Evolutionary conservation across 2,113 vertebrate genomes (phyloP).

Genomic region (Entomyzon cyanotis): DNA sequence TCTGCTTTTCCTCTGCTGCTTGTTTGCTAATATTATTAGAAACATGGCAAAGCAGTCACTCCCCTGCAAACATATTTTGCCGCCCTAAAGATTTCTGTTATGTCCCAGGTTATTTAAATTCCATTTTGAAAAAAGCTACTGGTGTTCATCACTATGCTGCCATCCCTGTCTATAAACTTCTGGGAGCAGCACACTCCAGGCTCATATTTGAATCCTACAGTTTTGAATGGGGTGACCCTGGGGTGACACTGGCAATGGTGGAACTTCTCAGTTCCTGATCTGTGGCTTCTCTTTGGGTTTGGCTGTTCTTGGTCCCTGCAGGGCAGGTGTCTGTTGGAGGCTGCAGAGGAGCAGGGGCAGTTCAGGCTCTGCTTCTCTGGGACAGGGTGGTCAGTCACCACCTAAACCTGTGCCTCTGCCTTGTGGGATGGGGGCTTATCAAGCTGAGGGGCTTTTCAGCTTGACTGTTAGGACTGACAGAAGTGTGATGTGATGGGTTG

Average conservation of each 20-base stretch:
- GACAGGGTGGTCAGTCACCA: background rate
- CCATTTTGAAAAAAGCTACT: background rate
- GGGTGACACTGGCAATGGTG: background rate
- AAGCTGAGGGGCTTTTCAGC: background rate
- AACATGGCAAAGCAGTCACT: background rate
- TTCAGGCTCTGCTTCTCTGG: background rate
- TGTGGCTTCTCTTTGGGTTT: rapidly evolving
- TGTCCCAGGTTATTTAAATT: background rate
- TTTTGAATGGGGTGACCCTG: no score
- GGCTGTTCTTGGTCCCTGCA: background rate
- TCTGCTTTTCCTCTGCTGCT: background rate
- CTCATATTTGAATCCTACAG: background rate
- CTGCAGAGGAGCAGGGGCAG: background rate
- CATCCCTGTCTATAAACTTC: background rate
- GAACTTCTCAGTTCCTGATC: background rate
- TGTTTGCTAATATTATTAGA: background rate
- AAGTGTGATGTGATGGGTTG: background rate
- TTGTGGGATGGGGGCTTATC: background rate
- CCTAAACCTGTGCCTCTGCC: background rate
- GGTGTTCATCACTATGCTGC: background rate
- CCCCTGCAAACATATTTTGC: background rate
- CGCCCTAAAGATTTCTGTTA: background rate
- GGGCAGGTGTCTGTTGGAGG: background rate
- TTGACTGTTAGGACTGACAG: rapidly evolving
- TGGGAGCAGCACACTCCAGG: background rate